phyloP scores from a whole-genome alignment of 2,888 invertebrate species.

The Mongoloraphidia duomilia region DNA sequence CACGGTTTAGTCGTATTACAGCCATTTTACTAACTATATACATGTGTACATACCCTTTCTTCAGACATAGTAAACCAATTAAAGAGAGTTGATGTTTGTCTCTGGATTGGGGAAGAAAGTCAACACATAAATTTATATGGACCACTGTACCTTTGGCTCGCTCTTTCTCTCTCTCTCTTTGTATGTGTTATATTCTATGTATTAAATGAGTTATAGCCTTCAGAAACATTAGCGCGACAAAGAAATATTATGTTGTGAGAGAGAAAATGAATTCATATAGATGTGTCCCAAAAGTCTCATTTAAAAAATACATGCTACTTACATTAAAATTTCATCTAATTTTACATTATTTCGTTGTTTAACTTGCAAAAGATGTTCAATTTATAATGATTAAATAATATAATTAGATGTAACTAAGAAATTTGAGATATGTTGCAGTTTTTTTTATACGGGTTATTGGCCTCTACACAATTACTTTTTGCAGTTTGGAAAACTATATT shows the following conservation, averaged over 20 bases:
- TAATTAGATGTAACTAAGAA: too few relatives aligned
- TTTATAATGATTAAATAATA: too few relatives aligned
- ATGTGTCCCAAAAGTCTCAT: not conserved
- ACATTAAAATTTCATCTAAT: too few relatives aligned
- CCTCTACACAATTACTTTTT: too few relatives aligned
- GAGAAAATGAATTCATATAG: not conserved
- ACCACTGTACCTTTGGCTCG: not conserved
- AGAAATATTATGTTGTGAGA: slow-evolving; percentile 3
- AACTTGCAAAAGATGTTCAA: too few relatives aligned
- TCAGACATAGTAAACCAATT: not conserved
- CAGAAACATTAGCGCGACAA: slow-evolving; percentile 26
- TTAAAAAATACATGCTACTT: too few relatives aligned
- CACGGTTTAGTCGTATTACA: not conserved
- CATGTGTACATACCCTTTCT: slow-evolving; percentile 3
- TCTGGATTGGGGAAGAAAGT: not conserved
- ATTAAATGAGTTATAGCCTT: slow-evolving; percentile 27
- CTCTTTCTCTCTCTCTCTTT: too few relatives aligned
- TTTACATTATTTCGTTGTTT: too few relatives aligned
- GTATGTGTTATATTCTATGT: not conserved
- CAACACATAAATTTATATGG: slow-evolving; percentile 2
- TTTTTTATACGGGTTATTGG: too few relatives aligned
- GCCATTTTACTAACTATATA: not conserved
- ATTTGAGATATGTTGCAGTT: too few relatives aligned
- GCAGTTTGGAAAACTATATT: too few relatives aligned
- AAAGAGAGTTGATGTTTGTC: not conserved